Base-by-base conservation (phyloP, 1,140 invertebrate genomes). In the Drosophila simulans region DNA sequence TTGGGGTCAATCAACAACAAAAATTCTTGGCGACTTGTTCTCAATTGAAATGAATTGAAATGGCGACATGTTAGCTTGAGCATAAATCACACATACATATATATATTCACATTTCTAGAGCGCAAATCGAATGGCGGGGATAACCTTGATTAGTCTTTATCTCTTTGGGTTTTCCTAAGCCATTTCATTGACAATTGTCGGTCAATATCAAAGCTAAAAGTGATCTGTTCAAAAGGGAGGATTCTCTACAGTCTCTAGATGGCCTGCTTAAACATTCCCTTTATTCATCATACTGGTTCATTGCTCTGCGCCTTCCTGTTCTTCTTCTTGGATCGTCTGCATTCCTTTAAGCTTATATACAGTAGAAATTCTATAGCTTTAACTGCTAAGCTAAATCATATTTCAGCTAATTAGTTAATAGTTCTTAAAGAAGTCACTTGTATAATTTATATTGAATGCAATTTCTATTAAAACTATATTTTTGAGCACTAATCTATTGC, bases 171-270 rank as follows among this genome's bases (percentile, higher is more conserved):
- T 39, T 59, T 31, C 34, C 43, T 20, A 37, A 54, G 20, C 53
- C 55, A 76, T 80, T 80, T 59, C 37, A 80, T 70, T 76, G 78
- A 77, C 78, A 82, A 84, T 70, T 82, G 69, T 65, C 58, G 75
- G 70, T 84, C 59, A 65, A 58, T 84, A 84, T 79, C 55, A 83
- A 82, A 68, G 55, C 52, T n/a, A 22, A 46, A 5, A 31, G 40
- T 37, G 34, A 55, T 39, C 39, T 20, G 54, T 8, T 10, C 13
- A 11, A 12, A 39, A 34, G 10, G 22, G 4, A 31, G 10, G 25
- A 57, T 35, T n/a, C 42, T 22, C 0, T 12, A 40, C 25, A 13
- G 20, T 13, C 35, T 37, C 35, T 37, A 5, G 15, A 46, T n/a
- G 17, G 15, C 17, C 56, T 55, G 37, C 17, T 39, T 34, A 13